These are phyloP conservation scores for Stenodema calcarata DNA, from an alignment of 2,888 invertebrate genomes.

Conservation along the genomic window DNA sequence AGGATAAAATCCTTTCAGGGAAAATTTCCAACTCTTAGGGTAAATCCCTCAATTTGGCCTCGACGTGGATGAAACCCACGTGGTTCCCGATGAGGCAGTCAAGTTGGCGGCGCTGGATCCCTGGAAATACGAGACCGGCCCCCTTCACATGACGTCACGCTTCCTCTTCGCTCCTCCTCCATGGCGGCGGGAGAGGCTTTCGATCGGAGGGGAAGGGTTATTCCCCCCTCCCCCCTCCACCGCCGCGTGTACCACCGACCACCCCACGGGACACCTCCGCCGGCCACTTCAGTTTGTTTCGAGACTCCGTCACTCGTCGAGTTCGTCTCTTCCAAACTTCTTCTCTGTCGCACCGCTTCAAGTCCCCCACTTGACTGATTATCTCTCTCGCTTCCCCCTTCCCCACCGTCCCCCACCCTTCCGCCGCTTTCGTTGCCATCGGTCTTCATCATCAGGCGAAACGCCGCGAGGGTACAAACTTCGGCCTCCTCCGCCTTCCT, in stretches of 20 bases:
- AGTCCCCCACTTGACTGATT: background rate
- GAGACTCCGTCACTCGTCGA: background rate
- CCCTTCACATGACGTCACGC: background rate
- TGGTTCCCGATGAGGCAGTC: background rate
- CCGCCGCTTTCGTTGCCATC: background rate
- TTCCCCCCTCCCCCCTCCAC: background rate
- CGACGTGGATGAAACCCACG: background rate
- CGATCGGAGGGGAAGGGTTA: background rate
- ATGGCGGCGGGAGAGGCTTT: background rate
- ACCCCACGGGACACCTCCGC: background rate
- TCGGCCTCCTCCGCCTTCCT: no score
- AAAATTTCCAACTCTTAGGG: no score
- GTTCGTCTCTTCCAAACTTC: background rate
- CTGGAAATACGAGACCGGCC: background rate
- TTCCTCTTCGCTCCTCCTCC: background rate
- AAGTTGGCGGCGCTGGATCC: background rate
- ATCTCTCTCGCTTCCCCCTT: no score
- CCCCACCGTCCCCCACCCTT: background rate
- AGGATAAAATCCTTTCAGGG: no score
- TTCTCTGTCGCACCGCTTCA: background rate
- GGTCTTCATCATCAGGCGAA: no score
- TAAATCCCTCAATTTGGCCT: no score
- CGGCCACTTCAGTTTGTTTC: background rate
- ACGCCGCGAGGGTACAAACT: background rate
- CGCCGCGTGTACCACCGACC: background rate